phyloP scores from a whole-genome alignment of 2,113 vertebrate species.

The Xiphophorus maculatus region DNA sequence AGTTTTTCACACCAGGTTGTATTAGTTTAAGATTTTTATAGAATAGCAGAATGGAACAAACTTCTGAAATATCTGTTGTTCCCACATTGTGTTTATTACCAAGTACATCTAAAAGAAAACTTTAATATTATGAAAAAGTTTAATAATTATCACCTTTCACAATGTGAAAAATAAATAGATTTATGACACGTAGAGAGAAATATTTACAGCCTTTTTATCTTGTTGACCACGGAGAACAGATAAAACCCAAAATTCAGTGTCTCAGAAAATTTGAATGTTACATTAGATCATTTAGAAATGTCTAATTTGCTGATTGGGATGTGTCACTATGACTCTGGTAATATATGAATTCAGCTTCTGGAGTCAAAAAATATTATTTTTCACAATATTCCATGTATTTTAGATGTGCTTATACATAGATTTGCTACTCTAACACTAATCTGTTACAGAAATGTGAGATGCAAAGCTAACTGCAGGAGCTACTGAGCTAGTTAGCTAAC shows the following conservation, averaged over 20 bases:
- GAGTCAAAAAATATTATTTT: background rate
- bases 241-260: too few species aligned
- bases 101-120: background rate
- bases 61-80: background rate
- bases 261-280: too few species aligned
- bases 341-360: background rate
- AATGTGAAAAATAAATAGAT: background rate
- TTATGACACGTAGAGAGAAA: background rate
- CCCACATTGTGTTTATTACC: background rate
- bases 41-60: background rate
- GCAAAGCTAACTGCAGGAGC: slow-evolving; percentile 9
- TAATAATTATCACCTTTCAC: background rate
- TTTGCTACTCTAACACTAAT: slow-evolving; percentile 5
- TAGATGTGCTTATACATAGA: background rate
- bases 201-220: background rate
- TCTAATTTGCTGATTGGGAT: too few species aligned
- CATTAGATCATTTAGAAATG: too few species aligned
- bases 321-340: too few species aligned
- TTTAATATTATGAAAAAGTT: background rate
- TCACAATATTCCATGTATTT: background rate
- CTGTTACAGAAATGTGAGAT: slow-evolving; percentile 1
- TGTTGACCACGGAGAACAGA: too few species aligned
- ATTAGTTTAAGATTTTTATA: background rate
- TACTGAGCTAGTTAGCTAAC: too few species aligned
- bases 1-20: background rate